Conservation (phyloP, 2,888 invertebrate genomes). For the Conistra vaccinii region DNA sequence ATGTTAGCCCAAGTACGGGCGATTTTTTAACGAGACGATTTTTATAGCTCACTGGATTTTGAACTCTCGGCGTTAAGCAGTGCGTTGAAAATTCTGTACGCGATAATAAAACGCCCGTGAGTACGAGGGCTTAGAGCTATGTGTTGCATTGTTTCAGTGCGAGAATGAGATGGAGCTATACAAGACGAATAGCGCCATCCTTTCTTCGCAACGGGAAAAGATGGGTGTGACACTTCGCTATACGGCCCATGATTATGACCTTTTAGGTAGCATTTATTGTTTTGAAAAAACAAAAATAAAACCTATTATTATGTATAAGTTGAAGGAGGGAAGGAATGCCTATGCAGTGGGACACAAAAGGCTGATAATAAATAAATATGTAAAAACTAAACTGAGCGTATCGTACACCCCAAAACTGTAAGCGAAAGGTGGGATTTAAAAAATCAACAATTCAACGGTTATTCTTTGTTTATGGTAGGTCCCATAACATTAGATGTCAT, state of each 20-base stretch:
- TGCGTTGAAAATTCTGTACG: background rate
- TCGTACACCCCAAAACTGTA: background rate
- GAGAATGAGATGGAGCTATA: constrained; percentile 33
- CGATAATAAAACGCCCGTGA: background rate
- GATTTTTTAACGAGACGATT: background rate
- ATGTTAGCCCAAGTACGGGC: background rate
- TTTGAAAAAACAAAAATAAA: background rate
- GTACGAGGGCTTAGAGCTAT: constrained; percentile 12
- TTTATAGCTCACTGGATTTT: background rate
- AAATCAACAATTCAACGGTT: background rate
- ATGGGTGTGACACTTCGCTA: constrained; percentile 9
- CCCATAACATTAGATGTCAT: constrained; percentile 40
- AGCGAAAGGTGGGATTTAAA: background rate
- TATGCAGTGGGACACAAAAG: background rate
- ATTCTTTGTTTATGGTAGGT: constrained; percentile 20
- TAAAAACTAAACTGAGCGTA: background rate
- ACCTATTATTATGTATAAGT: background rate
- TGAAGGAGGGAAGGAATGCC: background rate
- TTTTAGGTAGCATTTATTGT: background rate
- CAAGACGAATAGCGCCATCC: constrained; percentile 40
- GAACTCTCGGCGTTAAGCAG: background rate
- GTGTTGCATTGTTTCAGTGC: constrained; percentile 39
- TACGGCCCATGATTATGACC: background rate
- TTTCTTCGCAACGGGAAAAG: constrained; percentile 15
- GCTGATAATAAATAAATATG: background rate